Percentiles rank a stretch among this genome's conserved stretches.
Conservation (phyloP, 1,140 invertebrate genomes). For the Cephus cinctus region DNA sequence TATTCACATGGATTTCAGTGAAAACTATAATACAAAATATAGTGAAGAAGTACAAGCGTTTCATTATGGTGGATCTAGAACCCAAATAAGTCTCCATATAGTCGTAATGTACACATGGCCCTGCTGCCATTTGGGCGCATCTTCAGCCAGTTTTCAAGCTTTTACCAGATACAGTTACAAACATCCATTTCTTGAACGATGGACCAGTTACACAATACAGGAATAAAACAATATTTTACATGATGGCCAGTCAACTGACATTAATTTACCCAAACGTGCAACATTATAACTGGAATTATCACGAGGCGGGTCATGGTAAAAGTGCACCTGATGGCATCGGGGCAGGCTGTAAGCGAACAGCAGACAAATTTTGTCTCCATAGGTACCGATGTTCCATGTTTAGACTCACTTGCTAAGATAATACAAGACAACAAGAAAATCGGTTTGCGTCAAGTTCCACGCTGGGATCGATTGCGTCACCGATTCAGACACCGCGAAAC, state of each 20-base stretch:
- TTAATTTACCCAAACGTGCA: background rate
- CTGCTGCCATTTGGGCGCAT: background rate
- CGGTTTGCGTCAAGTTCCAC: too few species aligned
- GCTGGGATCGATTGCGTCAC: too few species aligned
- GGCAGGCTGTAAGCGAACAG: conserved; percentile 5
- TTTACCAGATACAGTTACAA: background rate
- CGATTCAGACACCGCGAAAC: too few species aligned
- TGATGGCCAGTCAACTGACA: too few species aligned
- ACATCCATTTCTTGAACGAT: conserved; percentile 22
- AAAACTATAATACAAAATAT: conserved; percentile 8
- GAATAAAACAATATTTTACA: conserved; percentile 20
- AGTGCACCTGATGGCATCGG: conserved; percentile 4
- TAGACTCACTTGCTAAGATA: too few species aligned
- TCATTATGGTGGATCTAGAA: conserved; percentile 22
- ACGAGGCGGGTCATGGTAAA: conserved; percentile 5
- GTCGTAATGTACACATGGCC: conserved; percentile 19
- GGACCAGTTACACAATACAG: conserved; percentile 24
- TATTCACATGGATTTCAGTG: background rate
- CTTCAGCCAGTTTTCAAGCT: background rate
- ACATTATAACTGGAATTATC: conserved; percentile 4
- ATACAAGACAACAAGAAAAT: too few species aligned
- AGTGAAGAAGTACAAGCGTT: conserved; percentile 20
- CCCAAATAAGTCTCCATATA: conserved; percentile 20
- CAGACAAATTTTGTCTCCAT: too few species aligned
- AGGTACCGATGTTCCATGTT: too few species aligned